Conservation (phyloP, 2,113 vertebrate species). For the Nyctereutes procyonoides region DNA sequence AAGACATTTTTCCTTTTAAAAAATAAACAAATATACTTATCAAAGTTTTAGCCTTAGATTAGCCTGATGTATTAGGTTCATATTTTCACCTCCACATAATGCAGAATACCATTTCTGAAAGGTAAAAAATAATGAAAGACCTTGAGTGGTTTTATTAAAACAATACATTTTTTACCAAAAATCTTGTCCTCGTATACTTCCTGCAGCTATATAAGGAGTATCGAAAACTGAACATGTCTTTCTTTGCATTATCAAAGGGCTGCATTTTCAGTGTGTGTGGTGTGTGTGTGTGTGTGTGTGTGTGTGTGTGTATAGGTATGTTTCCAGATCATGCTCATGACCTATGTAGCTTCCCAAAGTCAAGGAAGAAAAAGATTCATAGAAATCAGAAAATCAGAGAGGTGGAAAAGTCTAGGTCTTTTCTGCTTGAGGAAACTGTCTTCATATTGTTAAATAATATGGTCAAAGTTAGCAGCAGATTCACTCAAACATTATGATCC, state of each 20-base stretch:
- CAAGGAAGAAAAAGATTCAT: not conserved
- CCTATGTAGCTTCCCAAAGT: not conserved
- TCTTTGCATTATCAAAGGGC: not conserved
- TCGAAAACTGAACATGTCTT: not conserved
- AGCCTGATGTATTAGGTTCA: not conserved
- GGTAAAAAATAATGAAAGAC: not conserved
- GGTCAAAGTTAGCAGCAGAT: not conserved
- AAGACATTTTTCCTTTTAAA: not conserved
- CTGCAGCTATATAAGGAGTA: not conserved
- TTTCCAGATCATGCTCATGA: not conserved
- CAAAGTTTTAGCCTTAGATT: not conserved
- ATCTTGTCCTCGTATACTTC: not conserved
- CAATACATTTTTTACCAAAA: not conserved
- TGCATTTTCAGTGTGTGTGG: not conserved
- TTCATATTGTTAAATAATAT: not conserved
- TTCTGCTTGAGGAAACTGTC: not conserved
- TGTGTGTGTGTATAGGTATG: accelerated
- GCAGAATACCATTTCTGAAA: not conserved
- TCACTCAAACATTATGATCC: too few species aligned
- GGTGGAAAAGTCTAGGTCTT: not conserved
- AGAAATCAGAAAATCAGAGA: not conserved
- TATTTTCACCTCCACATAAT: slow-evolving; percentile 3
- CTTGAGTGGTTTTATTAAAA: not conserved
- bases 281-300: too few species aligned
- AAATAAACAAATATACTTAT: slow-evolving; percentile 9